A percentile compares a stretch with the other conserved stretches of the same genome.
Conservation (phyloP, 2,797 vertebrate species). For the Falco naumanni region DNA sequence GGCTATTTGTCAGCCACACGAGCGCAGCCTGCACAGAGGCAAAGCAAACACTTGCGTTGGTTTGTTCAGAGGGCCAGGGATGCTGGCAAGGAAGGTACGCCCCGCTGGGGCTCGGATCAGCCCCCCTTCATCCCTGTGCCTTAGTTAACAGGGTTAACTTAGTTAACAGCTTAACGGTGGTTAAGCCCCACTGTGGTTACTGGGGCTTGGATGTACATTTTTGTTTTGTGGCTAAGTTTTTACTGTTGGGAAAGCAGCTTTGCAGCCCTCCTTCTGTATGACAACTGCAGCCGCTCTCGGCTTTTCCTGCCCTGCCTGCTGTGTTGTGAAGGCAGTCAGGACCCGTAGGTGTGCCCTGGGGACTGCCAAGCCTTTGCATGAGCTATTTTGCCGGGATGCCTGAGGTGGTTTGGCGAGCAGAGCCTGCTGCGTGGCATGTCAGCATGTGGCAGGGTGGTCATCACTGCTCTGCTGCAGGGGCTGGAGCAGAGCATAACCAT, state of each 20-base stretch:
- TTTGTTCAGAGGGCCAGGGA: neutral
- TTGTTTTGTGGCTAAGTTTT: neutral
- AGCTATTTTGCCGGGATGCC: neutral
- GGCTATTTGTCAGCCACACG: constrained; percentile 22
- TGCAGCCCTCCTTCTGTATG: neutral
- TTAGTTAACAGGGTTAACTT: no score
- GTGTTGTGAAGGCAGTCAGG: neutral
- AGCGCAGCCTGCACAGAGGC: neutral
- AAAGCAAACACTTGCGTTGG: neutral
- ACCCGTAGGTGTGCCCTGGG: fast-evolving
- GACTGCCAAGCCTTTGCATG: neutral
- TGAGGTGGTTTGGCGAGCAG: neutral
- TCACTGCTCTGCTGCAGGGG: neutral
- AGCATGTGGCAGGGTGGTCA: fast-evolving
- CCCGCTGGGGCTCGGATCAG: neutral
- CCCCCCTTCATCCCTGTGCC: neutral
- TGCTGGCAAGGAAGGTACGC: neutral
- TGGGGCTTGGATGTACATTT: neutral
- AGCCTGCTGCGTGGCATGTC: neutral
- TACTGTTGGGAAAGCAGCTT: neutral
- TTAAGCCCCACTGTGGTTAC: neutral
- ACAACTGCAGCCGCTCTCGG: fast-evolving
- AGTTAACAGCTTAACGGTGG: neutral
- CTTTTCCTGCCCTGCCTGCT: neutral
- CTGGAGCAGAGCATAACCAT: neutral